Conservation (phyloP, 2,113 vertebrate genomes). For the Prochilodus magdalenae region DNA sequence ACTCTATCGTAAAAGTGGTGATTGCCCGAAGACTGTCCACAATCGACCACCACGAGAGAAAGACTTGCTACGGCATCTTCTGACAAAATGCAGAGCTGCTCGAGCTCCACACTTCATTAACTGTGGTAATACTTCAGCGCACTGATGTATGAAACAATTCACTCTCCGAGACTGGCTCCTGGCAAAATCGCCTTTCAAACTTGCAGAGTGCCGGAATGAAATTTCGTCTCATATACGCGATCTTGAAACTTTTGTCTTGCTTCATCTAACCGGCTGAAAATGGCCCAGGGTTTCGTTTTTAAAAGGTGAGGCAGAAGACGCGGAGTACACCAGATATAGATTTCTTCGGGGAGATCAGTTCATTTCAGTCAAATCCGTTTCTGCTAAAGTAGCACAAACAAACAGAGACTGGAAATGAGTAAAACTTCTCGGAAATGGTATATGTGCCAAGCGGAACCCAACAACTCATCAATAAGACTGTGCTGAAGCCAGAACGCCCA, state of each 20-base stretch:
- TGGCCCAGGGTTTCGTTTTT: not conserved
- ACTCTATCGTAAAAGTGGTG: conserved; percentile 54
- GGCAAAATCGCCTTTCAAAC: conserved; percentile 68
- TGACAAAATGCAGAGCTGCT: conserved; percentile 74
- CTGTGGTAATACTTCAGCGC: conserved; percentile 74
- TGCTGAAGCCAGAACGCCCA: not conserved
- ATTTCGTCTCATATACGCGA: conserved; percentile 54
- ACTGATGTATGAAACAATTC: conserved; percentile 75
- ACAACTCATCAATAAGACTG: conserved; percentile 13
- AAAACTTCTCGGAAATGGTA: conserved; percentile 7
- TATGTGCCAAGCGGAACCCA: not conserved
- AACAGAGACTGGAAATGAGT: conserved; percentile 33
- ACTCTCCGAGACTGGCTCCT: conserved; percentile 70
- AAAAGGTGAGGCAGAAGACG: not conserved
- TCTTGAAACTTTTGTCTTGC: conserved; percentile 46
- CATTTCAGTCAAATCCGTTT: conserved; percentile 10
- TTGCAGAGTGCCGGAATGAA: conserved; percentile 61
- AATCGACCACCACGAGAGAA: conserved; percentile 67
- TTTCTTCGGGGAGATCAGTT: not conserved
- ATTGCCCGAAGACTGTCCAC: conserved; percentile 71
- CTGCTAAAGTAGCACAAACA: conserved; percentile 14
- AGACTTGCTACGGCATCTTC: conserved; percentile 68
- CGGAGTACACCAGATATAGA: not conserved
- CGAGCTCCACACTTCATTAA: conserved; percentile 78
- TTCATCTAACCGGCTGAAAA: not conserved